These are phyloP conservation scores for Bombus waltoni DNA, from an alignment of 1,140 invertebrate genomes.

Conservation along the genomic window DNA sequence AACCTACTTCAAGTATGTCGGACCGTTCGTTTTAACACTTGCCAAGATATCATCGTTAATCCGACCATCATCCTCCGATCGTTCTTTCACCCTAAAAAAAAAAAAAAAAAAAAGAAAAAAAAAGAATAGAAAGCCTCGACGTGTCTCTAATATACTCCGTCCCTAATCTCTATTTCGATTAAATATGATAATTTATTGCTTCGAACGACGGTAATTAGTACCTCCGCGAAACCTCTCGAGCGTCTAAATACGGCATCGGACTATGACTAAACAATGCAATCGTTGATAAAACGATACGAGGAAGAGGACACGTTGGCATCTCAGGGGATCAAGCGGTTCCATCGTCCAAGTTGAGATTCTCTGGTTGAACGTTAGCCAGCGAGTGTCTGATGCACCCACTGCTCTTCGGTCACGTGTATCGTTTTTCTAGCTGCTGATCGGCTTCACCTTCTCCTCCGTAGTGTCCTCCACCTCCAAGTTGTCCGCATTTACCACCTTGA, in stretches of 20 bases:
- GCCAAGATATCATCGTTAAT: not conserved
- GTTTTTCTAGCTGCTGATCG: constrained; percentile 53
- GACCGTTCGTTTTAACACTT: not conserved
- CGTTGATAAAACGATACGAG: not conserved
- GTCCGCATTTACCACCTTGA: constrained; percentile 74
- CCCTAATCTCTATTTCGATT: not conserved
- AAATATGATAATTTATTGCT: not conserved
- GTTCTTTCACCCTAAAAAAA: not conserved
- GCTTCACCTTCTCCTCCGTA: constrained; percentile 55
- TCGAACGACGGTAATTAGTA: no score
- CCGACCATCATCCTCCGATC: not conserved
- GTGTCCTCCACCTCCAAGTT: constrained; percentile 60
- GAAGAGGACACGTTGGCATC: not conserved
- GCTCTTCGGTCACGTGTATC: not conserved
- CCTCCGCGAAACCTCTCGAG: not conserved
- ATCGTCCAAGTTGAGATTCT: not conserved
- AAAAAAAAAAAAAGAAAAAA: no score
- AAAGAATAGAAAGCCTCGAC: not conserved
- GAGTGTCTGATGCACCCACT: not conserved
- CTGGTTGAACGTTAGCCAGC: constrained; percentile 21
- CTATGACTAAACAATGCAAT: not conserved
- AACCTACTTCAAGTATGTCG: not conserved
- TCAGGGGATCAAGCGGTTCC: not conserved
- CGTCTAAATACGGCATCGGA: not conserved
- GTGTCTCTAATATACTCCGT: not conserved